These are phyloP conservation scores for Heterohyrax brucei DNA, from an alignment of 2,797 vertebrate species.

Conservation along the genomic window DNA sequence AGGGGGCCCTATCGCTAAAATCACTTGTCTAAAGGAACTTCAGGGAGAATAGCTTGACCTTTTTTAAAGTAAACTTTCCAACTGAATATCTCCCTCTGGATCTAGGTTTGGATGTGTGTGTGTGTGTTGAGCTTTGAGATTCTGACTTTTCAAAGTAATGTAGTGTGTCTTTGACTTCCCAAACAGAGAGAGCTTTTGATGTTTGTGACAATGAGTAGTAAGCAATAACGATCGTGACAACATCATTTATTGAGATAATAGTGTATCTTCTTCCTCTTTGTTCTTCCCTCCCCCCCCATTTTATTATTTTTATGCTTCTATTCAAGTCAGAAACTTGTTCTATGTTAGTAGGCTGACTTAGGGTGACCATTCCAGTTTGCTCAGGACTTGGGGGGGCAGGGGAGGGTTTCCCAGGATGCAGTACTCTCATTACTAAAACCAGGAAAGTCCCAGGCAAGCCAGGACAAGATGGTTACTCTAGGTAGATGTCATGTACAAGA, in stretches of 20 bases:
- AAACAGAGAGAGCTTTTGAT: slow-evolving; percentile 48
- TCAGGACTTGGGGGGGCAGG: not conserved
- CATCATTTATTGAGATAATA: slow-evolving; percentile 57
- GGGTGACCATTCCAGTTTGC: slow-evolving; percentile 11
- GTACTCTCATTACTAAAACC: slow-evolving; percentile 40
- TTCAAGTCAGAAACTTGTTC: not conserved
- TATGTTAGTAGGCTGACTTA: slow-evolving; percentile 54
- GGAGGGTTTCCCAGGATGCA: not conserved
- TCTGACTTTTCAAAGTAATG: slow-evolving; percentile 72
- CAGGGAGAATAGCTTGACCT: slow-evolving; percentile 78
- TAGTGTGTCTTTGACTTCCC: slow-evolving; percentile 63
- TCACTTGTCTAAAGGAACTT: slow-evolving; percentile 74
- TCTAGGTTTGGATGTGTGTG: slow-evolving; percentile 75
- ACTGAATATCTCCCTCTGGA: slow-evolving; percentile 78
- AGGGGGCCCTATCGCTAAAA: slow-evolving; percentile 74
- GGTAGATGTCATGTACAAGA: slow-evolving; percentile 20
- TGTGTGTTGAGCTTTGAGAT: slow-evolving; percentile 57
- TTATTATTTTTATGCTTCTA: slow-evolving; percentile 35
- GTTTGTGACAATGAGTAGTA: slow-evolving; percentile 51
- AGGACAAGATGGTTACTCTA: slow-evolving; percentile 38
- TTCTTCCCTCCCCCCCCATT: not conserved
- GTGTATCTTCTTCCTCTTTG: slow-evolving; percentile 7
- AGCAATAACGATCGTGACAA: slow-evolving; percentile 40
- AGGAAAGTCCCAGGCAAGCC: slow-evolving; percentile 53
- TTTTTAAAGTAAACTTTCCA: slow-evolving; percentile 85